phyloP scores from a whole-genome alignment of 2,113 vertebrate genomes.

The Boulengeromyrus knoepffleri region DNA sequence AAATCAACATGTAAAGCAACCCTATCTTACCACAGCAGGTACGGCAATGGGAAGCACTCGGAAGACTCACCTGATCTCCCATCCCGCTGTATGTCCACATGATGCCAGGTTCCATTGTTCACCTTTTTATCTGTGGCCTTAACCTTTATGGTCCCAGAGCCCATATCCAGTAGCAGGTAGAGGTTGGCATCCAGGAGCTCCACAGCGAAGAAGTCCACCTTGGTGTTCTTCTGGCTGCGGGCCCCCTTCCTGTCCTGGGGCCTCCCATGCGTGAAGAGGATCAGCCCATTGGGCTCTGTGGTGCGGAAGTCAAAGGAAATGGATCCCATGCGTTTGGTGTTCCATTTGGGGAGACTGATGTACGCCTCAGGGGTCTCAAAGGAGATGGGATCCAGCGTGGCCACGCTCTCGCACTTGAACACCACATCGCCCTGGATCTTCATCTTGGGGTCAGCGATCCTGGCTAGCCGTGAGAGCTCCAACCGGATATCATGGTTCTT shows the following conservation, averaged over 20 bases:
- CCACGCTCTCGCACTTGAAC: constrained; percentile 91
- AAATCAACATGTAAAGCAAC: not conserved
- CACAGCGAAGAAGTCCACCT: constrained; percentile 95
- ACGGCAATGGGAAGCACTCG: not conserved
- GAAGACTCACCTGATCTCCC: constrained; percentile 80
- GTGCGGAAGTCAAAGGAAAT: constrained; percentile 96
- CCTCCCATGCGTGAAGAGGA: constrained; percentile 92
- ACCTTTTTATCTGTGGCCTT: constrained; percentile 93
- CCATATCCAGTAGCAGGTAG: constrained; percentile 92
- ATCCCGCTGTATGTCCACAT: constrained; percentile 94
- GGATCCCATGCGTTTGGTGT: constrained; percentile 93
- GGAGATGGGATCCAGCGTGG: constrained; percentile 90
- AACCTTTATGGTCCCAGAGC: constrained; percentile 93
- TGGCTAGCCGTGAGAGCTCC: constrained; percentile 89
- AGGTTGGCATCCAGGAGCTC: constrained; percentile 88
- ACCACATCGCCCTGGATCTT: constrained; percentile 93
- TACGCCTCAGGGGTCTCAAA: constrained; percentile 91
- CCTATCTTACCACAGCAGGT: not conserved
- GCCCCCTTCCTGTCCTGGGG: constrained; percentile 80
- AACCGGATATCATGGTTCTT: constrained; percentile 97
- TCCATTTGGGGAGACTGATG: constrained; percentile 92
- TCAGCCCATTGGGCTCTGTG: constrained; percentile 88
- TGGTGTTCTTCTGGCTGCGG: constrained; percentile 86
- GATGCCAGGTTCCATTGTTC: constrained; percentile 92
- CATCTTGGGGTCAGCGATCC: constrained; percentile 95